phyloP scores from a whole-genome alignment of 2,113 vertebrate species.

The Axis porcinus region DNA sequence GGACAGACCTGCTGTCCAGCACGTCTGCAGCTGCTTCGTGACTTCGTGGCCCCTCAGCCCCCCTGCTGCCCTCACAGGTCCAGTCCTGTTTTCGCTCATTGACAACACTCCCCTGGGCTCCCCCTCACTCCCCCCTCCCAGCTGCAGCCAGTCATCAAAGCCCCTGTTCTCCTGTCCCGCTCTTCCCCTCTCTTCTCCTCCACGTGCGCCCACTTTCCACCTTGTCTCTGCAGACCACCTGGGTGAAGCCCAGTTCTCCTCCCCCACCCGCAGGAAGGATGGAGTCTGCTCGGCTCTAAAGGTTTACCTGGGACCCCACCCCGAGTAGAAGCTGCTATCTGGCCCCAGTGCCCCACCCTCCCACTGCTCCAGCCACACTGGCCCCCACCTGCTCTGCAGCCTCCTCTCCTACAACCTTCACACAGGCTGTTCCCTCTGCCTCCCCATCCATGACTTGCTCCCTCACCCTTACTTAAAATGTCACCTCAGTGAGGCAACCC shows the following conservation, averaged over 20 bases:
- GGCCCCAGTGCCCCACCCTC: fast-evolving
- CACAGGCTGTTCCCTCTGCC: not conserved
- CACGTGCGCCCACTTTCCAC: fast-evolving
- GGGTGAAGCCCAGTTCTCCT: not conserved
- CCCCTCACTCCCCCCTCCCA: not conserved
- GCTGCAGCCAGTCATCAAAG: not conserved
- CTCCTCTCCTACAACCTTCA: not conserved
- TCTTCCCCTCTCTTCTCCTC: not conserved
- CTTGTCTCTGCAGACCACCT: too few relatives aligned
- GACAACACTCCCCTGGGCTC: not conserved
- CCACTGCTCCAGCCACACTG: not conserved
- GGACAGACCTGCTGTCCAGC: not conserved
- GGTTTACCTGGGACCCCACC: not conserved
- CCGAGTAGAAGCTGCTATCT: not conserved
- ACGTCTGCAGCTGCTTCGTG: not conserved
- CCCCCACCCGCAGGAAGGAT: too few relatives aligned
- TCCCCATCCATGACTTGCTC: not conserved
- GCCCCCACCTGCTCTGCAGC: not conserved
- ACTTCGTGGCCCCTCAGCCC: not conserved
- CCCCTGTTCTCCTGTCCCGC: not conserved
- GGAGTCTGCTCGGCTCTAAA: not conserved
- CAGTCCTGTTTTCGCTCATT: not conserved
- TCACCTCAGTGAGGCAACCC: not conserved
- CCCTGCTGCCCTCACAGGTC: not conserved
- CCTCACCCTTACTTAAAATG: not conserved